Base-by-base conservation (phyloP, 1,140 invertebrate species). In the Orchesella cincta region DNA sequence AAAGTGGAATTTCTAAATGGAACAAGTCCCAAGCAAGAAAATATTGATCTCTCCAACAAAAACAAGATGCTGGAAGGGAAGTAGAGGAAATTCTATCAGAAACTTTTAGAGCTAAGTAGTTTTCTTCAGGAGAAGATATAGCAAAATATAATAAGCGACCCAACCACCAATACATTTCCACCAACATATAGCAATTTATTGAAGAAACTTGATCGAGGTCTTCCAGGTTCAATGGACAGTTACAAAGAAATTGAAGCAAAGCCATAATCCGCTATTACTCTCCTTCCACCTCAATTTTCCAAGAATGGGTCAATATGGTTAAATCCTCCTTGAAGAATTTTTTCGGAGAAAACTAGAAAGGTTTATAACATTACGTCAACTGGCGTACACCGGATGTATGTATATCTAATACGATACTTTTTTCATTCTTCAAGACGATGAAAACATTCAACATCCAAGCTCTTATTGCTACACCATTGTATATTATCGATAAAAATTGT, bases 241-340 rank as follows among this genome's bases (percentile, higher is more conserved):
- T 12, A n/a, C 12, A 57, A 57, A 3, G 31, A 76, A 76, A 76
- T 71, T 76, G 75, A 71, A 76, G 75, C 36, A 67, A 76, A 75
- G 51, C 64, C 52, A 76, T 76, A 76, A 76, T 76, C 75, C 75
- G 62, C 46, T 70, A 76, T 71, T 76, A 70, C 26, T 70, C 34
- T 70, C 5, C 51, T 67, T 71, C 75, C 46, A 46, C 39, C 52
- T 16, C 28, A 76, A 12, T 76, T 70, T 71, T 70, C n/a, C 36
- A 36, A 33, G 62, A 76, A 76, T 71, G 75, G 75, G 75, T 71
- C 75, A 71, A 76, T 76, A 76, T 67, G 34, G 64, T 67, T 75
- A 75, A 75, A 75, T 75, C 74, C 74, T 23, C 14, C 23, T 57
- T 46, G 28, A 18, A 46, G 39, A 46, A n/a, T n/a, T n/a, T n/a